Evolutionary conservation across 1,140 invertebrate genomes (phyloP), one percentile per base, ranked within the genome.

Genomic region (Camponotus vicinus): DNA sequence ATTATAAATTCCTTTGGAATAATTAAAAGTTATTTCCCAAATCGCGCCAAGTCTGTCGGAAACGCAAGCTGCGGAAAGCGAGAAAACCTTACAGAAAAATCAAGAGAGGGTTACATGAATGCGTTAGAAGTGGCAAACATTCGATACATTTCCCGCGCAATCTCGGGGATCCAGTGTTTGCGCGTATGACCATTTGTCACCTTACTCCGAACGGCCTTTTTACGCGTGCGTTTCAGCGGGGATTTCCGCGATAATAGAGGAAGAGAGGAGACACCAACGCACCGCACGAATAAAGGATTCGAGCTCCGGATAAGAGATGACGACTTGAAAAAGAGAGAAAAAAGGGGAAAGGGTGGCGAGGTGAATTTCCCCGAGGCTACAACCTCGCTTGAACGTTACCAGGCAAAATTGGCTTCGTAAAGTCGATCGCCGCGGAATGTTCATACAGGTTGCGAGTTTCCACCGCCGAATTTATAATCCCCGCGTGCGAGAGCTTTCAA

Each of bases 401-500:
- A 32, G 52, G 40, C 57, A 32, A 83, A 83, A 83, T 83, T 83
- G 79, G 79, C 79, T 83, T 83, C 69, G 79, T 83, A 75, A 83
- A 83, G 79, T 83, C 69, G 79, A 83, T 83, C 79, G 79, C 79
- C 79, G 64, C 45, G 69, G 69, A 83, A 83, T 75, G 79, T 83
- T 73, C 79, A 75, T 83, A 75, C 55, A 69, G 49, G 79, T 75
- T 73, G 79, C 45, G 69, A 82, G 67, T 49, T 34, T 73, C 55
- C 67, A 55, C 77, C 40, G 42, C 57, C 79, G 79, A 73, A 83
- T 83, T 83, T 75, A 75, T 83, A 83, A 83, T 83, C 69, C 49
- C 79, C 27, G 27, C 69, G 69, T 83, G 79, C 42, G 27, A 40
- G 27, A 63, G 79, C 69, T 75, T 83, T 83, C 55, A 83, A 83